Evolutionary conservation across 1,140 invertebrate species (phyloP).

Genomic region (Trachymyrmex cornetzi): DNA sequence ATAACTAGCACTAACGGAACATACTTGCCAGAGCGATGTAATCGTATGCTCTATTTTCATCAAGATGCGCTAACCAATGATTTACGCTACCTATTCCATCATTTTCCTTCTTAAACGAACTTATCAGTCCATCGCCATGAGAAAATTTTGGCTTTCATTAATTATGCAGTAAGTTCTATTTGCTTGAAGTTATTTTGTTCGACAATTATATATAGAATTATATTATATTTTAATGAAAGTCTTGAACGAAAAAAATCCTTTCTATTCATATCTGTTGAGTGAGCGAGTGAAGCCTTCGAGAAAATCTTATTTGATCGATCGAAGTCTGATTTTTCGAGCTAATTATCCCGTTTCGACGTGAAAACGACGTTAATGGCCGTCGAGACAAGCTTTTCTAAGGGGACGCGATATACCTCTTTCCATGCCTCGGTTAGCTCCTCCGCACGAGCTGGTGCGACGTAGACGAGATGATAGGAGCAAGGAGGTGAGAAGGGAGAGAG

Average conservation of each 20-base stretch:
- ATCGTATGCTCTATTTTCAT: constrained; percentile 59
- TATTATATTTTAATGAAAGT: not conserved
- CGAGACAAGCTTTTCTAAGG: constrained; percentile 78
- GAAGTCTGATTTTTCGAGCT: constrained; percentile 66
- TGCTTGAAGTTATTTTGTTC: not conserved
- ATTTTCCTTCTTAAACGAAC: constrained; percentile 16
- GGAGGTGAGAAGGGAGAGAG: not conserved
- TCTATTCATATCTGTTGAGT: not conserved
- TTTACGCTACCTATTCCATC: constrained; percentile 54
- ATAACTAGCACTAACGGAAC: constrained; percentile 54
- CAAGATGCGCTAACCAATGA: constrained; percentile 49
- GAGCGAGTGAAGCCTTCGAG: not conserved
- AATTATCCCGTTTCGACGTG: constrained; percentile 68
- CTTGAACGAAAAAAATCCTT: not conserved
- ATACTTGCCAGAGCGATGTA: constrained; percentile 38
- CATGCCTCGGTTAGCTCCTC: constrained; percentile 26
- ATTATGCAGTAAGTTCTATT: constrained; percentile 7
- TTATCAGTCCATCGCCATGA: constrained; percentile 55
- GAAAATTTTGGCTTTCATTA: constrained; percentile 41
- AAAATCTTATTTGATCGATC: constrained; percentile 68
- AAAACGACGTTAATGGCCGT: constrained; percentile 81
- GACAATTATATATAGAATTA: not conserved
- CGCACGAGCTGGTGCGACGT: constrained; percentile 52
- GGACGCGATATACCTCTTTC: constrained; percentile 55
- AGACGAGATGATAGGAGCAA: constrained; percentile 60